Percentiles rank a stretch among this genome's conserved stretches.
These are phyloP conservation scores for Cyprinodon variegatus DNA, from an alignment of 2,113 vertebrate species.

Conservation along the genomic window DNA sequence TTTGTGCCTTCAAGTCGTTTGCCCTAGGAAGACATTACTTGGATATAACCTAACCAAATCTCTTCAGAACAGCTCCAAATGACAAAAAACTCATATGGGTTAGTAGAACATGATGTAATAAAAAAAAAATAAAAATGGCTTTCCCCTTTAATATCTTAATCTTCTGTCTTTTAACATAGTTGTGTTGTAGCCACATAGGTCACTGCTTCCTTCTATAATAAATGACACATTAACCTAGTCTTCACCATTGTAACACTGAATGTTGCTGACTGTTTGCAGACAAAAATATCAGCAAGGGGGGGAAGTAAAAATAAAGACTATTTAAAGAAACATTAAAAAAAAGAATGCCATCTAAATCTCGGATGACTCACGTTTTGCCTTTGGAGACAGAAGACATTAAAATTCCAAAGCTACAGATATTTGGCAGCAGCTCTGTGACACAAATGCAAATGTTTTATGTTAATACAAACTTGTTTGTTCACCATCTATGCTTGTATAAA, in stretches of 20 bases:
- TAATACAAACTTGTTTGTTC: constrained; percentile 8
- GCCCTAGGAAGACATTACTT: no score
- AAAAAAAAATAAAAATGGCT: no score
- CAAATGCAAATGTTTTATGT: neutral
- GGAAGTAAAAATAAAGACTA: neutral
- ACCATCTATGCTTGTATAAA: neutral
- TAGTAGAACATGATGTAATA: no score
- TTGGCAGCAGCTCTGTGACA: neutral
- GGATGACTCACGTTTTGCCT: neutral
- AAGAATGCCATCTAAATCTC: neutral
- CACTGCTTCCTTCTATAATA: neutral
- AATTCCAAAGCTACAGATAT: neutral
- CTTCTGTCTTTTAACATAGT: no score
- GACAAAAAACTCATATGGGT: no score
- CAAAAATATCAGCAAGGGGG: neutral
- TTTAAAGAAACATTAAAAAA: neutral
- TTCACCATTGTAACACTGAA: neutral
- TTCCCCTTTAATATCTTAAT: no score
- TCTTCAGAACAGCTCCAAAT: no score
- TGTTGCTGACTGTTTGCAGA: neutral
- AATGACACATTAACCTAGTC: neutral
- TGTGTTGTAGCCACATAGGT: no score
- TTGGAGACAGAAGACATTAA: neutral
- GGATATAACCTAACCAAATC: no score
- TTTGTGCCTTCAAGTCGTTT: no score